phyloP scores from a whole-genome alignment of 1,140 invertebrate species.

The Ips nitidus region DNA sequence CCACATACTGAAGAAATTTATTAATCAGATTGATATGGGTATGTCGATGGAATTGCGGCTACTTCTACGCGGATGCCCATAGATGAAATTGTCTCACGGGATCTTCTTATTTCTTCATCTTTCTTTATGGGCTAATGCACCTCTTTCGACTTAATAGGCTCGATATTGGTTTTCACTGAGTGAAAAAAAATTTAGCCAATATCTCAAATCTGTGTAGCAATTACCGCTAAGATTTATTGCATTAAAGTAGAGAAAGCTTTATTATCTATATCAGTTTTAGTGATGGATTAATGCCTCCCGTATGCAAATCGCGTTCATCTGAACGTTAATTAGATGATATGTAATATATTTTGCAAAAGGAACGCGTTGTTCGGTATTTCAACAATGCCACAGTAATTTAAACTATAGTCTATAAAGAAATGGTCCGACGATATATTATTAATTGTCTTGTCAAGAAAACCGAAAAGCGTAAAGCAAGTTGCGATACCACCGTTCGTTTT shows the following conservation, averaged over 20 bases:
- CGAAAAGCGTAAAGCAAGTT: slow-evolving; percentile 31
- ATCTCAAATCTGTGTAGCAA: slow-evolving; percentile 13
- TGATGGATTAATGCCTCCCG: slow-evolving; percentile 2
- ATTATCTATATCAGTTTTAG: slow-evolving; percentile 9
- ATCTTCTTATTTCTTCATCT: slow-evolving; percentile 30
- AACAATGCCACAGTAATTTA: no score
- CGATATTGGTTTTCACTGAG: slow-evolving; percentile 22
- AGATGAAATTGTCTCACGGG: slow-evolving; percentile 31
- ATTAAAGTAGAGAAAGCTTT: slow-evolving; percentile 11
- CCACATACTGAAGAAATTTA: slow-evolving; percentile 40
- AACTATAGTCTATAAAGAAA: slow-evolving; percentile 8
- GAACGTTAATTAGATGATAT: neutral
- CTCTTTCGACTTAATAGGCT: slow-evolving; percentile 21
- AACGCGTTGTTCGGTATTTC: no score
- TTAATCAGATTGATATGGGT: slow-evolving; percentile 26
- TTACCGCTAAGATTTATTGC: slow-evolving; percentile 20
- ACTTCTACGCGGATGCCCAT: slow-evolving; percentile 17
- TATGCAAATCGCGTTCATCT: slow-evolving; percentile 1
- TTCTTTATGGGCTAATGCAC: slow-evolving; percentile 16
- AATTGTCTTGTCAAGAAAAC: slow-evolving; percentile 34
- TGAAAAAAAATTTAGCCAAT: neutral
- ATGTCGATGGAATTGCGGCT: slow-evolving; percentile 22
- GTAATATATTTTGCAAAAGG: no score
- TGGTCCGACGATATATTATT: slow-evolving; percentile 24
- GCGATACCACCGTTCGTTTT: slow-evolving; percentile 20